Percentiles rank a stretch among this genome's conserved stretches.
These are phyloP conservation scores for Lordiphosa andalusiaca DNA, from an alignment of 2,888 invertebrate genomes.

Conservation along the genomic window DNA sequence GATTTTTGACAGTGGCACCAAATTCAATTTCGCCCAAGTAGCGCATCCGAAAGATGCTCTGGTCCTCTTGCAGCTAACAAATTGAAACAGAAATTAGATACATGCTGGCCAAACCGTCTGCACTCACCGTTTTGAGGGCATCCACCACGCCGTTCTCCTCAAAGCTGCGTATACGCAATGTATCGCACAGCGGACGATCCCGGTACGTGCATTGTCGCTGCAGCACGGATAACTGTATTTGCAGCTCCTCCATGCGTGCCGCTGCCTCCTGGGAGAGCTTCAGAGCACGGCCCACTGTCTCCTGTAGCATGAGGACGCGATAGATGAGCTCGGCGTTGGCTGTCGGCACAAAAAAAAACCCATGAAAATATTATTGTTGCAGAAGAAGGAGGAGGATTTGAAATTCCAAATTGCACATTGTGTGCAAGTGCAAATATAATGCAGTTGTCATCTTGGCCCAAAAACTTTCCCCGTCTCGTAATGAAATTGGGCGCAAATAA, in stretches of 20 bases:
- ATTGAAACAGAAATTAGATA: conserved; percentile 43
- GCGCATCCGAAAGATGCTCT: conserved; percentile 79
- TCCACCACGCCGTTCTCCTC: conserved; percentile 81
- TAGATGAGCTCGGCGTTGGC: conserved; percentile 80
- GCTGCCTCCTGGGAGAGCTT: conserved; percentile 80
- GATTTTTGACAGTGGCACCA: conserved; percentile 79
- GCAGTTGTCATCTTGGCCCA: conserved; percentile 39
- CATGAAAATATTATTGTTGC: conserved; percentile 54
- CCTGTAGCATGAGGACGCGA: conserved; percentile 79
- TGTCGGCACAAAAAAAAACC: conserved; percentile 37
- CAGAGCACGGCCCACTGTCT: conserved; percentile 78
- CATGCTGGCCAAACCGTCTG: background rate
- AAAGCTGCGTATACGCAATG: conserved; percentile 86
- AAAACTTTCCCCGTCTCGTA: conserved; percentile 1
- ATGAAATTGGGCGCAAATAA: too few species aligned
- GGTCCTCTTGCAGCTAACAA: conserved; percentile 80
- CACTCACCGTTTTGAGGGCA: conserved; percentile 79
- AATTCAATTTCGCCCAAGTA: conserved; percentile 80
- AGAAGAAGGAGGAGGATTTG: conserved; percentile 12
- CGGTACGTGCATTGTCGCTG: conserved; percentile 85
- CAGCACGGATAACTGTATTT: conserved; percentile 80
- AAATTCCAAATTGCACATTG: conserved; percentile 63
- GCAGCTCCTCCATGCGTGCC: conserved; percentile 80
- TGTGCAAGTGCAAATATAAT: conserved; percentile 55
- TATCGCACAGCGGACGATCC: conserved; percentile 88